phyloP scores from a whole-genome alignment of 2,888 invertebrate species.

The Morinoia aosen region DNA sequence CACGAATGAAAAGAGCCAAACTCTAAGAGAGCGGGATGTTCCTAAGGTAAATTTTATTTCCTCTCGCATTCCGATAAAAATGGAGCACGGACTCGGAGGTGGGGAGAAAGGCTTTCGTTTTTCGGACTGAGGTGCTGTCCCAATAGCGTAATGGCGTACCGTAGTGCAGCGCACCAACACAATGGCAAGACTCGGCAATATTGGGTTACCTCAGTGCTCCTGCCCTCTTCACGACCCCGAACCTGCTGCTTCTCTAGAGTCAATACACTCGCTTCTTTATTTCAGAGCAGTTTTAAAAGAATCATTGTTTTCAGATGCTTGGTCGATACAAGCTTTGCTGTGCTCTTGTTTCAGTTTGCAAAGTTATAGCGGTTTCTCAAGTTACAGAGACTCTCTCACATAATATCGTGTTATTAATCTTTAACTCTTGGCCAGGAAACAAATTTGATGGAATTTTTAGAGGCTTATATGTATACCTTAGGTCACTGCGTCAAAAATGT shows the following conservation, averaged over 20 bases:
- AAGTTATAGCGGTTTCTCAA: neutral
- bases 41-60: neutral
- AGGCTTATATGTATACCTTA: neutral
- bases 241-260: neutral
- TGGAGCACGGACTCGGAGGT: neutral
- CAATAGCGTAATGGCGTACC: conserved; percentile 29
- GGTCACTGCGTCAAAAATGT: neutral
- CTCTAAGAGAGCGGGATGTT: neutral
- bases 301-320: conserved; percentile 2
- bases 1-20: conserved; percentile 3
- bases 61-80: neutral
- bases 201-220: conserved; percentile 42
- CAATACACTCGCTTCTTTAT: neutral
- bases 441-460: neutral
- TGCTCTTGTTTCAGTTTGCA: neutral
- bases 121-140: neutral
- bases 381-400: too few species aligned
- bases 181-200: conserved; percentile 28
- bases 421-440: neutral
- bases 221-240: conserved; percentile 9
- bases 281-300: neutral
- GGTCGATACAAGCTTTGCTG: neutral
- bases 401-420: neutral
- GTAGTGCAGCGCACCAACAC: neutral
- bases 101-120: neutral